Evolutionary conservation across 2,797 vertebrate species (phyloP).

Genomic region (Gallinago stenura): DNA sequence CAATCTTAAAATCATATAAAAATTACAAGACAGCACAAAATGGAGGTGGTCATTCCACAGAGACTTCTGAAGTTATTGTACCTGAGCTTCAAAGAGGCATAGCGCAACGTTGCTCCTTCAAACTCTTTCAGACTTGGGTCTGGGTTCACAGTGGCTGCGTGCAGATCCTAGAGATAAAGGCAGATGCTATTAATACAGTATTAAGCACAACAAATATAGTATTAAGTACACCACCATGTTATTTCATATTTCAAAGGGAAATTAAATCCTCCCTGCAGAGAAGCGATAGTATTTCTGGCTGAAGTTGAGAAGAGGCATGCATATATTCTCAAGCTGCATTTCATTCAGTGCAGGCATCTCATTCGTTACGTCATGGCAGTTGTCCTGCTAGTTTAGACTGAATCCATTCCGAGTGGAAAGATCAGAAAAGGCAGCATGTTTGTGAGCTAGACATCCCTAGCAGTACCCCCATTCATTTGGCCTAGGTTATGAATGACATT

Average conservation of each 20-base stretch:
- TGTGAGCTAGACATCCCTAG: slow-evolving; percentile 58
- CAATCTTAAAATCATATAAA: neutral
- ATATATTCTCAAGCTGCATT: slow-evolving; percentile 66
- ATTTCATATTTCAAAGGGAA: slow-evolving; percentile 52
- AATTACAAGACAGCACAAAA: neutral
- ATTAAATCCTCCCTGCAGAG: slow-evolving; percentile 67
- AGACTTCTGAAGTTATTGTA: slow-evolving; percentile 61
- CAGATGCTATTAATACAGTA: neutral
- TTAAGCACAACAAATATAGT: neutral
- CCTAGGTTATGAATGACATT: slow-evolving; percentile 74
- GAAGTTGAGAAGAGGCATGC: slow-evolving; percentile 77
- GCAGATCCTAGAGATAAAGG: slow-evolving; percentile 86
- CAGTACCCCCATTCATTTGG: slow-evolving; percentile 61
- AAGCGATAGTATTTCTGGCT: slow-evolving; percentile 66
- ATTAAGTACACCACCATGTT: neutral
- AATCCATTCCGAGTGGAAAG: slow-evolving; percentile 66
- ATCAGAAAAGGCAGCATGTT: slow-evolving; percentile 48
- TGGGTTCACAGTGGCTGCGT: slow-evolving; percentile 93
- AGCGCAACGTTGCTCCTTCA: slow-evolving; percentile 93
- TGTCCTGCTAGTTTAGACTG: slow-evolving; percentile 38
- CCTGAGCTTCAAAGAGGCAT: slow-evolving; percentile 95
- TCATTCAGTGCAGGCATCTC: slow-evolving; percentile 60
- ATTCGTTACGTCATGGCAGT: slow-evolving; percentile 31
- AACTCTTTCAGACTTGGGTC: slow-evolving; percentile 96
- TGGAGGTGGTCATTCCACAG: neutral